A percentile compares a stretch with the other conserved stretches of the same genome.
phyloP scores from a whole-genome alignment of 2,113 vertebrate species.

The Gorsachius goisagi region DNA sequence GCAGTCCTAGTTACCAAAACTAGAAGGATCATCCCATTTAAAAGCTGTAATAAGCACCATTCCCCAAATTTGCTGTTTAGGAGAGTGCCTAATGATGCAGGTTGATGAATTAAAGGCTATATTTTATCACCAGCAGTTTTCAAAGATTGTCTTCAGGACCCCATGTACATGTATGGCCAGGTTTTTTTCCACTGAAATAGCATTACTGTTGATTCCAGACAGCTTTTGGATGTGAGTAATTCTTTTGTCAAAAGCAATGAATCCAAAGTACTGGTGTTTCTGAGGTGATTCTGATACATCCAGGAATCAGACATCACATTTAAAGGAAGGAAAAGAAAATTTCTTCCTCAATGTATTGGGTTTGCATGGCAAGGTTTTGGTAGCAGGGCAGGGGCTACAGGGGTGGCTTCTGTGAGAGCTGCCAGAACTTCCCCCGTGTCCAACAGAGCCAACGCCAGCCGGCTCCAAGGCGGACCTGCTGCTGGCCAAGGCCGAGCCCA shows the following conservation, averaged over 20 bases:
- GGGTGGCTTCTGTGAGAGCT: no score
- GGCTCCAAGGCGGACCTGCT: no score
- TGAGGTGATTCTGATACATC: background rate
- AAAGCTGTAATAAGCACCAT: background rate
- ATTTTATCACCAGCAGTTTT: background rate
- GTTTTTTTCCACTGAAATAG: background rate
- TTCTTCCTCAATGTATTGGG: background rate
- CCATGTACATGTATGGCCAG: background rate
- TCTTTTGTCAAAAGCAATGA: background rate
- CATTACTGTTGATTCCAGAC: background rate
- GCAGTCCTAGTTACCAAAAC: background rate
- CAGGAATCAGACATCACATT: background rate
- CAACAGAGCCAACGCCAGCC: no score
- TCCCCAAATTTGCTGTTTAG: background rate
- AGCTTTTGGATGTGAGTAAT: background rate
- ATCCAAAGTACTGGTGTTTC: background rate
- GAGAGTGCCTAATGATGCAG: background rate
- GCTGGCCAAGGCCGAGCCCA: no score
- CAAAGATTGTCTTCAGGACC: background rate
- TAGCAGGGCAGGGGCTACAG: no score
- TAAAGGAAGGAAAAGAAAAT: background rate
- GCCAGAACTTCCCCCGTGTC: no score
- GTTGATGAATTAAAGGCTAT: background rate
- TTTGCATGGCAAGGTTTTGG: no score
- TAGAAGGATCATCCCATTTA: background rate